These are phyloP conservation scores for Phoebastria nigripes DNA, from an alignment of 2,797 vertebrate genomes.

Conservation along the genomic window DNA sequence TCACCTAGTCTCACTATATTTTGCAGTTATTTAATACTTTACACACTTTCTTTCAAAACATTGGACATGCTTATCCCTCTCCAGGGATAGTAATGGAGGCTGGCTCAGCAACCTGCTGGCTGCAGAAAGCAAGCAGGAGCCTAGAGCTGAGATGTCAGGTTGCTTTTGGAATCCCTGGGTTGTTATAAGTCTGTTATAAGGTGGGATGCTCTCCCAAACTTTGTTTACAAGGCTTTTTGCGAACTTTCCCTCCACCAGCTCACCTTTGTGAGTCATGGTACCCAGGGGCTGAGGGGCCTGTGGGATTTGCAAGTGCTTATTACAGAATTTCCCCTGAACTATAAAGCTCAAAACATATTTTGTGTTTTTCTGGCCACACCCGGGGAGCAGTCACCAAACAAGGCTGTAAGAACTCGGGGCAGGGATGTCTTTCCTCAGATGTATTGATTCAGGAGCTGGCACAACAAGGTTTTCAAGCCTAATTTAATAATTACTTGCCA, in stretches of 20 bases:
- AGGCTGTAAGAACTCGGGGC: not conserved
- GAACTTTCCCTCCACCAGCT: not conserved
- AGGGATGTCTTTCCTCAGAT: not conserved
- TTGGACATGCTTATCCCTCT: not conserved
- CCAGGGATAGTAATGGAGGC: not conserved
- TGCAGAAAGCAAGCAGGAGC: not conserved
- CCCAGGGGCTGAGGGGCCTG: accelerated
- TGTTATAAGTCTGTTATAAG: not conserved
- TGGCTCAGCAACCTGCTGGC: not conserved
- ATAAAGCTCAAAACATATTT: not conserved
- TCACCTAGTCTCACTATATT: not conserved
- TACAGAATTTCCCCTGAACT: not conserved
- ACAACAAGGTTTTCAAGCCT: conserved; percentile 35
- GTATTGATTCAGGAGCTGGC: not conserved
- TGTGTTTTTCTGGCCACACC: not conserved
- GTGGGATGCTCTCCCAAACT: not conserved
- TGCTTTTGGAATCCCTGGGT: not conserved
- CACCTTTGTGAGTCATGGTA: not conserved
- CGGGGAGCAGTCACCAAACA: not conserved
- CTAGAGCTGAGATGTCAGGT: not conserved
- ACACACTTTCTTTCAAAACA: not conserved
- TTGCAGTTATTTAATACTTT: not conserved
- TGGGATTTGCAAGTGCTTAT: not conserved
- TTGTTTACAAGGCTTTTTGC: not conserved
- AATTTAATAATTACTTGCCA: not conserved